Evolutionary conservation across 2,797 vertebrate species (phyloP), one percentile per base, ranked within the genome.

Genomic region (Pogonophryne albipinna): DNA sequence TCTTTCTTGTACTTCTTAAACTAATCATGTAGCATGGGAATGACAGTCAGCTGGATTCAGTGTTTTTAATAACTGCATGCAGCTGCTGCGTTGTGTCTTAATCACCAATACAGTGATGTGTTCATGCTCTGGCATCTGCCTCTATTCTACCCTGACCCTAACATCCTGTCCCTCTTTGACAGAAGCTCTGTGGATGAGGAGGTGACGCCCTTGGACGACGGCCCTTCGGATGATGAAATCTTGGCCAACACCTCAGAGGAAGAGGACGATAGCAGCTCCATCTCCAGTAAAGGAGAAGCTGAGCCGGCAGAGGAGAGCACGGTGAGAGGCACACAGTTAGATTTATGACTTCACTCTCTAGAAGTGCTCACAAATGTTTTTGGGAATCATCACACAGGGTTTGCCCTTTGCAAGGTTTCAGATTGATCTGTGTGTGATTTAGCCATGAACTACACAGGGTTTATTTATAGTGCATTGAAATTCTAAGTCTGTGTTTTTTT

Each of bases 201-300:
- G 14, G 19, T 65, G 47, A 17, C 64, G 1, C 70, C 87, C 46
- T 82, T 92, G 57, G 92, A 94, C 56, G 95, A 96, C 23, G 83
- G 12, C 52, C 69, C 86, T 44, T 82, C 92, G 61, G 91, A 93
- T 57, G 96, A 96, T 20, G 95, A 97, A 15, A 10, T 64, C 73
- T 84, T 92, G 64, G 80, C 88, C 61, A 85, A 77, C 79, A 97
- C 94, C 85, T 97, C 97, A 8, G 97, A 94, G n/a, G 95, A 97
- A 0, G 83, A 78, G 4, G 95, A 96, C 27, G 94, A 97, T 27
- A 90, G 91, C 89, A 97, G 96, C 92, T 97, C 96, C 12, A 80
- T 90, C 80, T 98, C 96, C 17, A 96, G 96, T 85, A 98, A 97
- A 95, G 96, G 93, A 47, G 97, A 97, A 14, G 71, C 85, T 55